A percentile compares a stretch with the other conserved stretches of the same genome.
Evolutionary conservation across 2,888 invertebrate genomes (phyloP).

Genomic region (Aplocera efformata): DNA sequence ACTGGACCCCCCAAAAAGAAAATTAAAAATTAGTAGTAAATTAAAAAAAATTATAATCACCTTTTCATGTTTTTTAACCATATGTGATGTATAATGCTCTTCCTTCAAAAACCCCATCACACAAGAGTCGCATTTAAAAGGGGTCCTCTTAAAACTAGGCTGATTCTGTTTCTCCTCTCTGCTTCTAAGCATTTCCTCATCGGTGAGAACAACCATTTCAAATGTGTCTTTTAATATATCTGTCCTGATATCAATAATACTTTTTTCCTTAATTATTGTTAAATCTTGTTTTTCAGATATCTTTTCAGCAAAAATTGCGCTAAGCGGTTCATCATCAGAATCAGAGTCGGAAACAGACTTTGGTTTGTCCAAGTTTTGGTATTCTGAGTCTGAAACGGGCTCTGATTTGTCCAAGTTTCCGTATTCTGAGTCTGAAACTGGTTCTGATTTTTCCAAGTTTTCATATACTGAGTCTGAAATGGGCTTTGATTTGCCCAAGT

Average conservation of each 20-base stretch:
- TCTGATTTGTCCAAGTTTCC: no score
- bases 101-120: conserved; percentile 51
- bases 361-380: no score
- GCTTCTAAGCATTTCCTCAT: conserved; percentile 45
- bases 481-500: no score
- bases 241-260: conserved; percentile 17
- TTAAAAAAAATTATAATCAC: conserved; percentile 10
- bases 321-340: conserved; percentile 6
- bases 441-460: no score
- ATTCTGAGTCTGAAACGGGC: no score
- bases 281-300: conserved; percentile 1
- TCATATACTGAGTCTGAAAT: background rate
- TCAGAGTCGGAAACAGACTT: background rate
- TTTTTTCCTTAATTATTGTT: conserved; percentile 3
- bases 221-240: conserved; percentile 35
- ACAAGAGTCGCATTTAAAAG: conserved; percentile 56
- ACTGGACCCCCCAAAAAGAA: no score
- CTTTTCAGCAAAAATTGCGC: conserved; percentile 2
- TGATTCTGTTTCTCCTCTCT: conserved; percentile 52
- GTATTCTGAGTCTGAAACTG: no score
- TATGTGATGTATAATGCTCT: conserved; percentile 42
- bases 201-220: conserved; percentile 36
- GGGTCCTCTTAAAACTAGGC: conserved; percentile 57
- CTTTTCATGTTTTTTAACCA: conserved; percentile 45
- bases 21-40: no score